Evolutionary conservation across 2,888 invertebrate species (phyloP), one percentile per base, ranked within the genome.

Genomic region (Cabera pusaria): DNA sequence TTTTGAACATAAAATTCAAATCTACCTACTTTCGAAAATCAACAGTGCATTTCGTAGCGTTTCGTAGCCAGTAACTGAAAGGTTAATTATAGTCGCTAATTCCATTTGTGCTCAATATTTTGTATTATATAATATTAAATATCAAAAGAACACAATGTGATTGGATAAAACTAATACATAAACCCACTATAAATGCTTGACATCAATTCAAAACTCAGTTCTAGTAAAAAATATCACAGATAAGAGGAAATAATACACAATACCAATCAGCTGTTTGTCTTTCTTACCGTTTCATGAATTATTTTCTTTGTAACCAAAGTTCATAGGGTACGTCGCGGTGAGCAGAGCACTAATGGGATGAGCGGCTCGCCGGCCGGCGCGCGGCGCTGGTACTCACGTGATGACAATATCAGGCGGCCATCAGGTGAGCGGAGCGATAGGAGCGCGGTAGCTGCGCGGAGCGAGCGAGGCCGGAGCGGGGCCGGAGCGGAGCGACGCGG

Each of bases 341-440:
- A 9, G 27, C 18, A 33, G 23, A 33, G 42, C 27, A 24, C 32
- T 32, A 20, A 33, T 22, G 33, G 21, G 9, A 27, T 37, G 31
- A 26, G 26, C 19, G 27, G 26, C 8, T 7, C 25, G 40, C 47
- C 49, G 47, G 47, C 49, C 46, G 40, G 47, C 34, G 8, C 24
- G n/a, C n/a, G n/a, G n/a, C n/a, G n/a, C 17, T 20, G 24, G 45
- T 55, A 55, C 55, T 60, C 57, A 64, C 66, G 61, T 67, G 63
- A 48, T 51, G 58, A 59, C 52, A 64, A 59, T 64, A 67, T 82
- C 74, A 82, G 65, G 70, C 62, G 64, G 72, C 77, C 86, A 86
- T 85, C 72, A 69, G 71, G 63, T 65, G 28, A 34, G 24, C 27
- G 18, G 38, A 27, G 64, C 59, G 62, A 56, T 24, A 26, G 52